Evolutionary conservation across 2,888 invertebrate genomes (phyloP), one percentile per base, ranked within the genome.

Genomic region (Lasioglossum marginatum): DNA sequence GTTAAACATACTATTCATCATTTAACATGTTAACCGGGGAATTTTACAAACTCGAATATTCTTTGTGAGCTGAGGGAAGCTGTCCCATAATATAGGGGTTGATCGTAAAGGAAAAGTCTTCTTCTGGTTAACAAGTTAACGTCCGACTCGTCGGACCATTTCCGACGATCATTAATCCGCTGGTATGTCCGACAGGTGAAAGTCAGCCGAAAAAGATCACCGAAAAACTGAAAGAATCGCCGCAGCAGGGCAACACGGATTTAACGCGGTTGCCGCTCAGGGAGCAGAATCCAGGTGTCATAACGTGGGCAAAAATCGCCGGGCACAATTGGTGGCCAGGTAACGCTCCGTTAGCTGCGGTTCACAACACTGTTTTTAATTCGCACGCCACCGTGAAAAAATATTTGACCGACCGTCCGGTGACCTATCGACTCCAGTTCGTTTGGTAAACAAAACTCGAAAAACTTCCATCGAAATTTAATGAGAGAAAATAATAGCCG

Each of bases 321-420:
- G 94, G 94, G 48, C 93, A 93, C 70, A 91, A 88, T 83, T 94
- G 93, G 92, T 95, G 95, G 95, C 95, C 95, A 76, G 94, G 94
- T 94, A 89, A 79, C 37, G 31, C 40, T 5, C 1, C 27, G 27
- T 31, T 19, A 10, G 60, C 5, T 66, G 31, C 23, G 27, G 16
- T 63, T 80, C 37, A 19, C 19, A 34, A 66, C 34, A 19, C 31
- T 34, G 66, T 66, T 66, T 66, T 66, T 52, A 52, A 52, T 66
- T 19, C 34, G 66, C 19, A 19, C 34, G 16, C 66, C 66, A 31
- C 66, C 34, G 66, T 34, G 16, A 19, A 34, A 66, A 66, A 66
- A 66, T 66, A 66, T 66, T 66, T 31, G 34, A 19, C 19, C 66
- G 34, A 34, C 16, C 19, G 34, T 31, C 19, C 34, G 66, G 3